Percentiles rank a stretch among this genome's conserved stretches.
Evolutionary conservation across 2,888 invertebrate species (phyloP).

Genomic region (Drosophila fulvimacula): DNA sequence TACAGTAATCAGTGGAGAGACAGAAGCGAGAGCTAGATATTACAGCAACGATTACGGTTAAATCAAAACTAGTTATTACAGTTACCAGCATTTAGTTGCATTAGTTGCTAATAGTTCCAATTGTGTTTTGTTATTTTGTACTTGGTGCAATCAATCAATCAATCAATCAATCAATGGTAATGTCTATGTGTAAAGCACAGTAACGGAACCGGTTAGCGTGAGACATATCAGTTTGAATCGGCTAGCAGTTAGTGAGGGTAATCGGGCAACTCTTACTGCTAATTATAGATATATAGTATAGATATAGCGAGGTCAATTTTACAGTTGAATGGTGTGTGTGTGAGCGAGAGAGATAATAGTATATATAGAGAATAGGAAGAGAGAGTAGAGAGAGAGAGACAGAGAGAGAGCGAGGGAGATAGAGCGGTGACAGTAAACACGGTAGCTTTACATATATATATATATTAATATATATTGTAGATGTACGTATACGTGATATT

Average conservation of each 20-base stretch:
- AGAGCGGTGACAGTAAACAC: constrained; percentile 72
- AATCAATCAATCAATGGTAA: constrained; percentile 35
- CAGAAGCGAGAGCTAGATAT: constrained; percentile 33
- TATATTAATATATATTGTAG: constrained; percentile 17
- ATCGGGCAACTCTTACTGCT: constrained; percentile 51
- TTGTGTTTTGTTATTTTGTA: constrained; percentile 39
- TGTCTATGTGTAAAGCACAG: constrained; percentile 68
- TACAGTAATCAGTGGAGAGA: constrained; percentile 1
- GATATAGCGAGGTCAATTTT: constrained; percentile 30
- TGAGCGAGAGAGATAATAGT: constrained; percentile 32
- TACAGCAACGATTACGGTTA: constrained; percentile 32
- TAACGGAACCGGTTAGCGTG: constrained; percentile 54
- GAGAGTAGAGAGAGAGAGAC: constrained; percentile 35
- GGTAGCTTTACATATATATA: constrained; percentile 70
- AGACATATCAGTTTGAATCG: constrained; percentile 55
- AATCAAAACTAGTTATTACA: constrained; percentile 35
- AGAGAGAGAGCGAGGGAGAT: constrained; percentile 58
- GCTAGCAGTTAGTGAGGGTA: constrained; percentile 50
- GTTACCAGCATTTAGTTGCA: constrained; percentile 42
- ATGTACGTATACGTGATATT: constrained; percentile 76
- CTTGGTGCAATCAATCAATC: constrained; percentile 40
- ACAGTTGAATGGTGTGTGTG: constrained; percentile 46
- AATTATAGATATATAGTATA: constrained; percentile 28
- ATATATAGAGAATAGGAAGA: constrained; percentile 26
- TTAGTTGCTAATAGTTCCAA: constrained; percentile 42